Evolutionary conservation across 1,140 invertebrate genomes (phyloP), one percentile per base, ranked within the genome.

Genomic region (Nymphalis io): DNA sequence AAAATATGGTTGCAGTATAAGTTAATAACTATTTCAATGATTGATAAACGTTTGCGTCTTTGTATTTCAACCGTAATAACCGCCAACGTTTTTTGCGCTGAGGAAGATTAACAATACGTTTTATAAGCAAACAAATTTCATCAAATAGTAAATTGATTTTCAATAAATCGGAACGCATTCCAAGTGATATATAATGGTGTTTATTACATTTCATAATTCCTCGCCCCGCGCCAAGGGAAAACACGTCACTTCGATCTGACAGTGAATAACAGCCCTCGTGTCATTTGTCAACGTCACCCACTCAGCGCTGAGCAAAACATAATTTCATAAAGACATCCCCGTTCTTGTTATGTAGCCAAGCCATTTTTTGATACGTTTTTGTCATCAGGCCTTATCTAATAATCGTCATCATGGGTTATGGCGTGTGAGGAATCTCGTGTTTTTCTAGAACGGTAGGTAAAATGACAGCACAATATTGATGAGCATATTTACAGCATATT

Each of bases 281-380:
- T 88, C 86, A 87, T 88, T 88, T 88, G 85, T 88, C 86, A 90
- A 87, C 71, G 86, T 88, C 86, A 85, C 72, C 73, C 73, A 82
- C 84, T 89, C 87, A 79, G 72, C 82, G 81, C 74, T 13, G 20
- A 75, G 82, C 84, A 85, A 86, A 88, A 87, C 83, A 88, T 84
- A 83, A 88, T 88, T 88, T 87, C 79, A 88, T 88, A 87, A 86
- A 89, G 84, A 89, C 83, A 82, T 88, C 81, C 76, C 77, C 85
- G 81, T 84, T 87, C 81, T 83, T 82, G 78, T 84, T 82, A 83
- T 70, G 73, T 64, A 64, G 71, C 70, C 74, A 33, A 62, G 39
- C 53, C 40, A 58, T 75, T 71, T 70, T 68, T 53, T 20, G 33
- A 42, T 16, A 51, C 15, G 27, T 65, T 66, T 46, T 55, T 73